Conservation (phyloP, 2,113 vertebrate species). For the Catharus minimus region DNA sequence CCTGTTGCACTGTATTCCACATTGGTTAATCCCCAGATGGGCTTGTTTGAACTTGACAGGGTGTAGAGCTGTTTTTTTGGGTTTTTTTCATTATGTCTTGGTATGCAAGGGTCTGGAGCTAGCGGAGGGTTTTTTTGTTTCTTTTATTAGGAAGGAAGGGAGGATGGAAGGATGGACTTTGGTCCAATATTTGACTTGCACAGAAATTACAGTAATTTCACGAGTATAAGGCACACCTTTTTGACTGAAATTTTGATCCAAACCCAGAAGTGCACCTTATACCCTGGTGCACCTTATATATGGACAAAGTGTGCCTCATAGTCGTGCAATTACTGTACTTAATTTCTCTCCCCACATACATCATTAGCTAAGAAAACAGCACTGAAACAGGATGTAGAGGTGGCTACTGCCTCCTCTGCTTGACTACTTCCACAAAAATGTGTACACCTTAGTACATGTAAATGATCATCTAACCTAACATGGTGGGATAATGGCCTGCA, state of each 20-base stretch:
- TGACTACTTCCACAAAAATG: background rate
- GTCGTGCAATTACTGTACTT: background rate
- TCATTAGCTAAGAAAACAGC: background rate
- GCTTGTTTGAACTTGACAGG: background rate
- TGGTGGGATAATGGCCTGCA: background rate
- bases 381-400: background rate
- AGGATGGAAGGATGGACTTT: background rate
- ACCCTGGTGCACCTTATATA: too few species aligned
- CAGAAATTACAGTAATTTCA: too few species aligned
- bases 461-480: background rate
- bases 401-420: background rate
- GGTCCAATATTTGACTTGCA: background rate
- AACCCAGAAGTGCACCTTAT: too few species aligned
- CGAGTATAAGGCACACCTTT: too few species aligned
- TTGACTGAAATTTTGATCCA: too few species aligned
- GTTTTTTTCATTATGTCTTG: background rate
- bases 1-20: background rate
- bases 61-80: accelerated
- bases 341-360: background rate
- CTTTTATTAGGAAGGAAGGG: background rate
- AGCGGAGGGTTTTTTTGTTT: background rate
- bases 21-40: background rate
- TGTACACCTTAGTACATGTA: background rate
- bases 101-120: background rate
- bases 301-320: too few species aligned